Conservation (phyloP, 2,888 invertebrate species). For the Coenonympha glycerion region DNA sequence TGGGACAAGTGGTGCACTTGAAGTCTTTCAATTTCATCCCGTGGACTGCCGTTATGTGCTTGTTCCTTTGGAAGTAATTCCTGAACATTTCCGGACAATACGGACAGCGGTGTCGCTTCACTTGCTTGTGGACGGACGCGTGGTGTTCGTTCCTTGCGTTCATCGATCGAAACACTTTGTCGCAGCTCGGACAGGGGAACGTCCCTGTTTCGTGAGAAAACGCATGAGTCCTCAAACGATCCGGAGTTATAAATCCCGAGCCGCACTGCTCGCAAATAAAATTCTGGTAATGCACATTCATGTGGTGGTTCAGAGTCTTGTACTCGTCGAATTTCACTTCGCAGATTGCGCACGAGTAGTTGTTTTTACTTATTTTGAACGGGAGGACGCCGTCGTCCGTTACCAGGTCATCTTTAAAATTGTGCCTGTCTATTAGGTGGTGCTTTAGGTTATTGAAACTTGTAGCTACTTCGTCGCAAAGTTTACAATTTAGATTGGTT, state of each 20-base stretch:
- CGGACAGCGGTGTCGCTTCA: constrained; percentile 59
- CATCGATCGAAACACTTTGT: constrained; percentile 66
- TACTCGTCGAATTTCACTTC: constrained; percentile 50
- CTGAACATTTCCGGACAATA: constrained; percentile 59
- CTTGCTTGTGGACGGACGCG: constrained; percentile 67
- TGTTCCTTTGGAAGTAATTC: constrained; percentile 64
- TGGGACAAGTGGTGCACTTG: constrained; percentile 57
- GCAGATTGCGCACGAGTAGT: constrained; percentile 54
- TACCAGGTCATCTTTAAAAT: constrained; percentile 42
- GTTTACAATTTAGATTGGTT: constrained; percentile 49
- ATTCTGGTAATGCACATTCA: constrained; percentile 66
- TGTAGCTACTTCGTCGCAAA: constrained; percentile 42
- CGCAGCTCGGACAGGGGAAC: constrained; percentile 61
- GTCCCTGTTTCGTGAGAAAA: constrained; percentile 59
- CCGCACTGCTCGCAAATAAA: constrained; percentile 68
- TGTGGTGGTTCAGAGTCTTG: constrained; percentile 62
- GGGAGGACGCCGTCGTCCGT: constrained; percentile 53
- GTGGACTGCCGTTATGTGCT: constrained; percentile 55
- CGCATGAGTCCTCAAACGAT: constrained; percentile 52
- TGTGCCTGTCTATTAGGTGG: constrained; percentile 51
- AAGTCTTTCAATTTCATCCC: constrained; percentile 62
- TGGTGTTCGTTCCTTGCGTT: constrained; percentile 66
- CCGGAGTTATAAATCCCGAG: constrained; percentile 59
- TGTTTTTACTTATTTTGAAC: constrained; percentile 46
- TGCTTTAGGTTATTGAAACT: constrained; percentile 44